These are phyloP conservation scores for Antheraea yamamai DNA, from an alignment of 2,888 invertebrate species.

Conservation along the genomic window DNA sequence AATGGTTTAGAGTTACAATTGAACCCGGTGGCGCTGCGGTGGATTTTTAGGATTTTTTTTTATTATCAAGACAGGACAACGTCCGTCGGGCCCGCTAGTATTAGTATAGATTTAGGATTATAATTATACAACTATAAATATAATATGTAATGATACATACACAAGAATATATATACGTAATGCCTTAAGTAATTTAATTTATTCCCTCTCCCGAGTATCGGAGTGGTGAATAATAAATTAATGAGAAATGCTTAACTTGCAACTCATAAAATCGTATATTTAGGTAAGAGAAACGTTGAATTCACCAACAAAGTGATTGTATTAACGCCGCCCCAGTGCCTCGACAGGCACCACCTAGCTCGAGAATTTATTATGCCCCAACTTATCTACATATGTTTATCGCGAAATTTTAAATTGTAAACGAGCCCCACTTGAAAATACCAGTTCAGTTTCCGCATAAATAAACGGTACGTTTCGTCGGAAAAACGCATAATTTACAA, in stretches of 20 bases:
- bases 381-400: conserved; percentile 76
- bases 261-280: conserved; percentile 26
- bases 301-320: conserved; percentile 67
- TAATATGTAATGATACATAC: background rate
- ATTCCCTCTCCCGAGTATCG: conserved; percentile 2
- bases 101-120: no score
- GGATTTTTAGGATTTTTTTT: no score
- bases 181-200: background rate
- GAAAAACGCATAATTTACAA: conserved; percentile 34
- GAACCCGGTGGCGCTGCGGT: no score
- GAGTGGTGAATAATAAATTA: conserved; percentile 25
- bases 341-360: conserved; percentile 46
- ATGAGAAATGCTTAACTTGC: conserved; percentile 24
- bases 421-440: conserved; percentile 64
- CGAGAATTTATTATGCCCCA: conserved; percentile 66
- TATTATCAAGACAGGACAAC: no score
- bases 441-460: conserved; percentile 53
- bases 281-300: conserved; percentile 33
- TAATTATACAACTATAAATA: no score
- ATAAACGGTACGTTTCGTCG: conserved; percentile 47
- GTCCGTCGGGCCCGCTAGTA: no score
- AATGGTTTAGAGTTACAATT: no score
- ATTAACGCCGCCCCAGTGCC: conserved; percentile 50
- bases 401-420: conserved; percentile 76
- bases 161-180: background rate